Base-by-base conservation (phyloP, 1,140 invertebrate species). In the Andricus grossulariae region DNA sequence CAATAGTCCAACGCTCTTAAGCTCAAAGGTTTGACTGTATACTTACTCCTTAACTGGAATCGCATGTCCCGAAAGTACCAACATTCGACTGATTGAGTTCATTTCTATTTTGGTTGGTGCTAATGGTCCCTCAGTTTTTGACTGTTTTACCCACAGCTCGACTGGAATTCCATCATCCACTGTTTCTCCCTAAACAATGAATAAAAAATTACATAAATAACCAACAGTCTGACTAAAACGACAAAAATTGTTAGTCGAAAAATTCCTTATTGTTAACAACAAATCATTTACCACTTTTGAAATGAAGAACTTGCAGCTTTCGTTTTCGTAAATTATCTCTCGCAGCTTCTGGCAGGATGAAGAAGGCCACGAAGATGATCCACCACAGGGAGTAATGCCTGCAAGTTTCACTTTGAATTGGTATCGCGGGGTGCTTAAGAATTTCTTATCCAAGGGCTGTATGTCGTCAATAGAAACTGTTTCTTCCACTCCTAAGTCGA, bases 361-460 rank as follows among this genome's bases (percentile, higher is more conserved):
- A 0, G 88, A 90, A 0, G 92, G 91, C 94, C 93, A 94, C 2
- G 85, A 84, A 0, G 87, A 80, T 15, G 81, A 83, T 0, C 92
- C 93, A 3, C 92, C 91, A 45, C 92, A 93, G 0, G 93, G 92
- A 13, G 86, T 82, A 16, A 94, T 92, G 12, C 93, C 93, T 7
- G 84, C 90, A 4, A 94, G 80, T 81, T 93, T 93, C 72, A 94
- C 92, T 82, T 92, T 92, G 21, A 94, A 90, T 1, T 92, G 90
- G 11, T 92, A 89, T 52, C 92, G 87, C 10, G 90, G 90, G 3
- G 91, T 78, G 0, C 84, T 72, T 0, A 83, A 71, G 50, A 94
- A 94, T 21, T 90, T 78, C 4, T 80, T 7, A 7, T 88, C 75
- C 3, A 94, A 80, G 18, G 87, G 84, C 73, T 90, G 89, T 21